phyloP scores from a whole-genome alignment of 2,888 invertebrate genomes.

The Dicyrtomina minuta region DNA sequence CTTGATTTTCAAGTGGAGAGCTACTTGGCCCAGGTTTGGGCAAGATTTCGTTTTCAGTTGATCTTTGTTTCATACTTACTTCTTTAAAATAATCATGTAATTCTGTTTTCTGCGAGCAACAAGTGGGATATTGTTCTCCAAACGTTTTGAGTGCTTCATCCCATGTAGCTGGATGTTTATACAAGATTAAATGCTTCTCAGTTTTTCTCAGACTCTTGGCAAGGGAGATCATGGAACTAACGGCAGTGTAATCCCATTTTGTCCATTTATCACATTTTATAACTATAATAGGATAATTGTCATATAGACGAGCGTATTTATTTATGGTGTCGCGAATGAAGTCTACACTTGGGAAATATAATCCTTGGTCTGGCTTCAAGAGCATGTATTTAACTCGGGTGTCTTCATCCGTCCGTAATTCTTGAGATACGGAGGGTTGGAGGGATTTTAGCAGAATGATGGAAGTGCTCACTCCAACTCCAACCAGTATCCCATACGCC shows the following conservation, averaged over 20 bases:
- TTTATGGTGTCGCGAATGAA: slow-evolving; percentile 39
- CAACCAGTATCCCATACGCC: slow-evolving; percentile 82
- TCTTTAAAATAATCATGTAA: too few relatives aligned
- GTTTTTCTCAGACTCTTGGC: slow-evolving; percentile 7
- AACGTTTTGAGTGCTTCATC: not conserved
- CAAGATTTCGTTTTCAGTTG: too few relatives aligned
- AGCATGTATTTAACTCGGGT: slow-evolving; percentile 18
- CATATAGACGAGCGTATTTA: slow-evolving; percentile 37
- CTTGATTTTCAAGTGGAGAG: too few relatives aligned
- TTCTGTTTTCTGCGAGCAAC: too few relatives aligned
- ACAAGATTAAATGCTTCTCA: slow-evolving; percentile 30
- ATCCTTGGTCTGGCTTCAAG: slow-evolving; percentile 37
- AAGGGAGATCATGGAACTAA: too few relatives aligned
- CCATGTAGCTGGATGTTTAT: slow-evolving; percentile 1
- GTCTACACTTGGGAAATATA: slow-evolving; percentile 47
- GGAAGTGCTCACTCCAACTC: slow-evolving; percentile 75
- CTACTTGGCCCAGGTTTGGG: too few relatives aligned
- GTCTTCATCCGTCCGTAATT: slow-evolving; percentile 64
- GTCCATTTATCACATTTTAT: slow-evolving; percentile 11
- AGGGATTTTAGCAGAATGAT: slow-evolving; percentile 87
- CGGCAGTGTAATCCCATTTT: slow-evolving; percentile 6
- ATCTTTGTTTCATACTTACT: too few relatives aligned
- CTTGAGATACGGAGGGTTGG: slow-evolving; percentile 76
- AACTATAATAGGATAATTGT: slow-evolving; percentile 35
- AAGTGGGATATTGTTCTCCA: too few relatives aligned